Percentiles rank a stretch among this genome's conserved stretches.
These are phyloP conservation scores for Leguminivora glycinivorella DNA, from an alignment of 1,140 invertebrate genomes.

Conservation along the genomic window DNA sequence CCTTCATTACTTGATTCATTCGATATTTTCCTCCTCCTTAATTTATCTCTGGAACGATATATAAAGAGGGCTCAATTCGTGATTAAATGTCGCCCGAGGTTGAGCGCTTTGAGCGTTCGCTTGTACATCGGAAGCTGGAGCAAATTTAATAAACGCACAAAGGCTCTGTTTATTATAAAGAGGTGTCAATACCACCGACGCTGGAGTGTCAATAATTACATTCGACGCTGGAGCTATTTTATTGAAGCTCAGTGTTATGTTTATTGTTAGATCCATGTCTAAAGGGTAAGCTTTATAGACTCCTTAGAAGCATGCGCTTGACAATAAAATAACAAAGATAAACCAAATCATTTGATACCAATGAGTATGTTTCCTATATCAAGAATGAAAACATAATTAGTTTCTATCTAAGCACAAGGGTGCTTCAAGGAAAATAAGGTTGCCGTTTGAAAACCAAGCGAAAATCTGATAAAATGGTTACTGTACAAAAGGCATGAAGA, in stretches of 20 bases:
- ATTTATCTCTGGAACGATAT: slow-evolving; percentile 22
- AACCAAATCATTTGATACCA: no score
- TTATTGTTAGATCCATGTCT: no score
- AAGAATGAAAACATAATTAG: no score
- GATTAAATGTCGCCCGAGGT: slow-evolving; percentile 20
- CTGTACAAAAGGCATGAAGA: no score
- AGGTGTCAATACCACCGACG: slow-evolving; percentile 20
- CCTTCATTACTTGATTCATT: slow-evolving; percentile 28
- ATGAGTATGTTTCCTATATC: no score
- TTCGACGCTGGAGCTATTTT: background rate
- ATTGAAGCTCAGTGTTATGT: background rate
- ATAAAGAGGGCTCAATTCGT: slow-evolving; percentile 22
- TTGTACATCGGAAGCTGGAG: background rate
- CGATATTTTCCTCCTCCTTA: slow-evolving; percentile 24
- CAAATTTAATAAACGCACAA: slow-evolving; percentile 14
- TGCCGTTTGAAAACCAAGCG: no score
- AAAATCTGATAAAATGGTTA: no score
- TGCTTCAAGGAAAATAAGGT: no score
- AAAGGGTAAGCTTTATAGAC: no score
- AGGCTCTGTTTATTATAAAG: slow-evolving; percentile 11
- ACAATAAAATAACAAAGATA: no score
- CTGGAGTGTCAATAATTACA: background rate
- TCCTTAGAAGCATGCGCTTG: no score
- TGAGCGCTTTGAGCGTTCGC: background rate
- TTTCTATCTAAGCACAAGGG: no score